Evolutionary conservation across 1,140 invertebrate genomes (phyloP), one percentile per base, ranked within the genome.

Genomic region (Oryzaephilus surinamensis): DNA sequence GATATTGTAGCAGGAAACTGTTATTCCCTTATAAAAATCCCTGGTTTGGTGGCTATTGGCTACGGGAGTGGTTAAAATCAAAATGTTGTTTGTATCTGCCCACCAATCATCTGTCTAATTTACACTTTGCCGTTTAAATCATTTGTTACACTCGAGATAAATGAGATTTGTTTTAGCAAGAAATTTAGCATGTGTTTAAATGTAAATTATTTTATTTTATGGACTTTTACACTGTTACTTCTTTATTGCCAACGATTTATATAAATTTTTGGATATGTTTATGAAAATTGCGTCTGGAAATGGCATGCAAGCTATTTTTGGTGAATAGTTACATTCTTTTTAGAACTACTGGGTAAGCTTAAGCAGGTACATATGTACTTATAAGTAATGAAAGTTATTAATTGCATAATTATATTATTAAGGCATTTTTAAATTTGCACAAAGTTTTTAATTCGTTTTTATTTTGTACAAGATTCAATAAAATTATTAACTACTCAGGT

Each of bases 101-200:
- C 49, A 54, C 54, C 55, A 56, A 58, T 56, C 51, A 54, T 43
- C 41, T 54, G 48, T 55, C 47, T 43, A 56, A 58, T 53, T 56
- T 52, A 46, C 41, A 47, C 31, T 21, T 19, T 46, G 43, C 43
- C 44, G 50, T 52, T 52, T 50, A 48, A 51, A 48, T 53, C 53
- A 57, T 58, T 56, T 58, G 48, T 60, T 58, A 47, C 42, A 27
- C 36, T 26, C 39, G 45, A 54, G 52, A 59, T 59, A 55, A 58
- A 60, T 58, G 51, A 47, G 52, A 55, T 57, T 60, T 55, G 58
- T 55, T 58, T 58, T 57, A 51, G 46, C 42, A 46, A 40, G 36
- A 53, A 55, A 55, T 57, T 60, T 57, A 60, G 50, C 50, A 55
- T 57, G 58, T 60, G 48, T 51, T 60, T 57, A 58, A n/a, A 57